phyloP scores from a whole-genome alignment of 2,797 vertebrate genomes.

The Takifugu ocellatus region DNA sequence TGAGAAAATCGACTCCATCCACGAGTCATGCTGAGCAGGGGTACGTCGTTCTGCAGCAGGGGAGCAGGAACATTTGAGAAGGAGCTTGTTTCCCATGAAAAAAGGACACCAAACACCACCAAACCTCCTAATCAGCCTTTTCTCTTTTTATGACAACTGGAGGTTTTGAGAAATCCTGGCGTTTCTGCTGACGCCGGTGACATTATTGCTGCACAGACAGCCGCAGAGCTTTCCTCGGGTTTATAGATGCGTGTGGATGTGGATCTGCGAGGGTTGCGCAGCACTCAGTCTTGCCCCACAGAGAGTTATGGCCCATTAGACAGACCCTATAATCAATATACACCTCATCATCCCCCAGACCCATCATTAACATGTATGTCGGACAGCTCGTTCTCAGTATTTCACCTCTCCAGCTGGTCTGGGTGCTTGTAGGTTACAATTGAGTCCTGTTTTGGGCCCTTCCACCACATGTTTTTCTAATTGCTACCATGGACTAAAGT shows the following conservation, averaged over 20 bases:
- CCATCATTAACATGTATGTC: constrained; percentile 63
- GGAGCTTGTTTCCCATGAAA: not conserved
- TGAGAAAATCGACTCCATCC: constrained; percentile 8
- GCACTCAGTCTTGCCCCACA: constrained; percentile 60
- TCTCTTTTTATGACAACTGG: constrained; percentile 56
- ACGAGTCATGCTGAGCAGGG: not conserved
- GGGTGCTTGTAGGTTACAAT: constrained; percentile 64
- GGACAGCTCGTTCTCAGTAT: constrained; percentile 44
- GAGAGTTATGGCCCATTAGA: constrained; percentile 74
- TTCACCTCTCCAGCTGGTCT: constrained; percentile 62
- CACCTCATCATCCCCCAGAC: constrained; percentile 50
- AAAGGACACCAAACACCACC: constrained; percentile 2
- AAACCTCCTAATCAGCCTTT: constrained; percentile 11
- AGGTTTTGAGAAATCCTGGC: constrained; percentile 34
- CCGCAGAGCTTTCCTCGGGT: constrained; percentile 39
- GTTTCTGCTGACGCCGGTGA: constrained; percentile 46
- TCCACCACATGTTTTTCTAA: constrained; percentile 71
- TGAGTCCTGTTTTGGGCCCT: constrained; percentile 49
- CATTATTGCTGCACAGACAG: constrained; percentile 54
- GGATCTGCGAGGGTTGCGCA: constrained; percentile 59
- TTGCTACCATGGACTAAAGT: constrained; percentile 66
- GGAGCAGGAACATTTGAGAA: not conserved
- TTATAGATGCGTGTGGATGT: constrained; percentile 40
- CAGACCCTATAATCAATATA: constrained; percentile 78
- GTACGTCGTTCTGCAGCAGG: too few species aligned